These are phyloP conservation scores for Triplophysa bombifrons DNA, from an alignment of 2,797 vertebrate genomes.

Conservation along the genomic window DNA sequence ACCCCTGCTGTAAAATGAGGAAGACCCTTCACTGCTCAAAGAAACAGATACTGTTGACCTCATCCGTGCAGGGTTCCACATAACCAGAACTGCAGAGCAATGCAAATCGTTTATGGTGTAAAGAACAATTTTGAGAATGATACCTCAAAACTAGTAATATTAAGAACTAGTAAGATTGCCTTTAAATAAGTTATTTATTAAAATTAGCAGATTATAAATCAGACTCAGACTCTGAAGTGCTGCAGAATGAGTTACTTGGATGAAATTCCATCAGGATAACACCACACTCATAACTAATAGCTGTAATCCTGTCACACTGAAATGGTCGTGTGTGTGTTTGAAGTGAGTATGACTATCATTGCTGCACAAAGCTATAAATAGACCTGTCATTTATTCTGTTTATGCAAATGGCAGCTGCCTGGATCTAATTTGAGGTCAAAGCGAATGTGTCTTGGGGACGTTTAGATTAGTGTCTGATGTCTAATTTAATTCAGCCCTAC, in stretches of 20 bases:
- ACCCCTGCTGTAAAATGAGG: not conserved
- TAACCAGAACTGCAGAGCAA: not conserved
- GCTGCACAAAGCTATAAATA: slow-evolving; percentile 27
- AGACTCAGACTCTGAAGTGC: not conserved
- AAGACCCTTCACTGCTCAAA: not conserved
- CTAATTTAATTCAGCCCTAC: slow-evolving; percentile 1
- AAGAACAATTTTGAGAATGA: not conserved
- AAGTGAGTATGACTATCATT: not conserved
- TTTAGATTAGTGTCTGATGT: slow-evolving; percentile 26
- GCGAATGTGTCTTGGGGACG: slow-evolving; percentile 2
- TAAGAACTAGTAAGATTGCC: not conserved
- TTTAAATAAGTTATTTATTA: not conserved
- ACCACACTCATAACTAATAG: slow-evolving; percentile 18
- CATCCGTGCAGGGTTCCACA: not conserved
- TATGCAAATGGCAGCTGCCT: slow-evolving; percentile 25
- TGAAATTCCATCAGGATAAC: slow-evolving; percentile 31
- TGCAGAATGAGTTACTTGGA: not conserved
- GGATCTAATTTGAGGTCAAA: slow-evolving; percentile 2
- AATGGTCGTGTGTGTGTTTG: not conserved
- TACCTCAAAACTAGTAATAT: no score
- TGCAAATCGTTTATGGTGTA: not conserved
- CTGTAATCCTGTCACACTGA: slow-evolving; percentile 20
- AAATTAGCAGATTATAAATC: not conserved
- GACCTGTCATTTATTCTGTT: slow-evolving; percentile 29
- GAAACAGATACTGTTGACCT: not conserved